Conservation (phyloP, 2,113 vertebrate species). For the Amia ocellicauda region DNA sequence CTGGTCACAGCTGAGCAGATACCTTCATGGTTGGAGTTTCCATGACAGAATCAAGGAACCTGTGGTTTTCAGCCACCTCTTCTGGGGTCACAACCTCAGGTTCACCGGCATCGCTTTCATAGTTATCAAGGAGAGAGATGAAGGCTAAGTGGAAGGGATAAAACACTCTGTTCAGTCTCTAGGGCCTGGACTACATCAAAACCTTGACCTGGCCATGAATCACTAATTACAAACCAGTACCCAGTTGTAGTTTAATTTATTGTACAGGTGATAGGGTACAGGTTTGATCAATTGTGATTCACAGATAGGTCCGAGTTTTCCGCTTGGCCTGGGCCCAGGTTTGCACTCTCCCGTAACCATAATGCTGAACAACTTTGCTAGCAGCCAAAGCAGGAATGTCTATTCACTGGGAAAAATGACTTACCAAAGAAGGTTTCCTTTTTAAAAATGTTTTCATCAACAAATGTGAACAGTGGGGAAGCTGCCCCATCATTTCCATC, state of each 20-base stretch:
- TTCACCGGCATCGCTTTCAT: slow-evolving; percentile 65
- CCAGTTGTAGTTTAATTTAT: slow-evolving; percentile 7
- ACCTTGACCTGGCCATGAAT: no score
- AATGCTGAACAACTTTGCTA: no score
- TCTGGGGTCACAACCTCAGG: slow-evolving; percentile 72
- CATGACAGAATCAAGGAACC: slow-evolving; percentile 66
- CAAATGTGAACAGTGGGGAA: slow-evolving; percentile 66
- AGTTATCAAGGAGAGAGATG: slow-evolving; percentile 74
- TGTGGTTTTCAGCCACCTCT: slow-evolving; percentile 69
- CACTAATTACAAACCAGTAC: no score
- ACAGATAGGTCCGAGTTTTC: no score
- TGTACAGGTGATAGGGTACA: slow-evolving; percentile 26
- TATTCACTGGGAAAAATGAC: neutral
- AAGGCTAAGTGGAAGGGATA: slow-evolving; percentile 54
- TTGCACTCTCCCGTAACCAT: neutral
- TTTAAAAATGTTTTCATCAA: slow-evolving; percentile 71
- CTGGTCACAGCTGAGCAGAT: slow-evolving; percentile 10
- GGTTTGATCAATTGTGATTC: no score
- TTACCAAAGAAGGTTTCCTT: slow-evolving; percentile 71
- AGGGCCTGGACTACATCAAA: neutral
- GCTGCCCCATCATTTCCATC: slow-evolving; percentile 50
- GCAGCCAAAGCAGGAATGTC: neutral
- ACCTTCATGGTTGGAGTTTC: slow-evolving; percentile 70
- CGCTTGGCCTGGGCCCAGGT: neutral
- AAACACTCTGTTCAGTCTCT: no score